Conservation (phyloP, 2,888 invertebrate species). For the Scotopteryx bipunctaria region DNA sequence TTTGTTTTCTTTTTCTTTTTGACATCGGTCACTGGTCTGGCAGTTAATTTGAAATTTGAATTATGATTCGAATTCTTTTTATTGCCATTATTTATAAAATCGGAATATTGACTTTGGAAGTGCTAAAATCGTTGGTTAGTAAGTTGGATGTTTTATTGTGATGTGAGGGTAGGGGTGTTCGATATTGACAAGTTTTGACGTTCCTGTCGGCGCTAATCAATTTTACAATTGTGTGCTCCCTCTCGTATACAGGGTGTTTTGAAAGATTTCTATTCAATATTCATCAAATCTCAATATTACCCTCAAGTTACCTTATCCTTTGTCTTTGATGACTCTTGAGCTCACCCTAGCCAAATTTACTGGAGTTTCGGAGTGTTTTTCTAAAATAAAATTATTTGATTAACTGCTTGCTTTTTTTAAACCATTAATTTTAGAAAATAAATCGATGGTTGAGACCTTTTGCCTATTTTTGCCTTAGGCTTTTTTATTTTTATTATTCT, state of each 20-base stretch:
- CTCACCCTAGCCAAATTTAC: too few relatives aligned
- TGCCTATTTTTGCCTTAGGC: too few relatives aligned
- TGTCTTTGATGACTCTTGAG: too few relatives aligned
- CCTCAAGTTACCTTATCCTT: background rate
- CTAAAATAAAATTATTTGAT: too few relatives aligned
- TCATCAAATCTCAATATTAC: slow-evolving; percentile 11
- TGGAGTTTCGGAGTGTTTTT: too few relatives aligned
- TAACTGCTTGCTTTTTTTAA: too few relatives aligned
- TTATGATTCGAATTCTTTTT: background rate
- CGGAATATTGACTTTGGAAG: slow-evolving; percentile 23
- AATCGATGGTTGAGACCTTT: too few relatives aligned
- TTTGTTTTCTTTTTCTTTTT: slow-evolving; percentile 29
- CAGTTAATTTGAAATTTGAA: slow-evolving; percentile 28
- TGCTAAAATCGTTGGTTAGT: slow-evolving; percentile 36
- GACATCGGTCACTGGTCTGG: slow-evolving; percentile 30
- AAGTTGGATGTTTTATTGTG: slow-evolving; percentile 20
- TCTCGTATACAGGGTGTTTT: slow-evolving; percentile 22
- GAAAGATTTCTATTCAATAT: slow-evolving; percentile 9
- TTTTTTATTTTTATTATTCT: too few relatives aligned
- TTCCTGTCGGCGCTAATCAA: slow-evolving; percentile 38
- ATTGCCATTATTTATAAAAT: slow-evolving; percentile 4
- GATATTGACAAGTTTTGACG: slow-evolving; percentile 39
- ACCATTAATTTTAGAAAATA: too few relatives aligned
- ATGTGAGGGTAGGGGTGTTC: slow-evolving; percentile 31
- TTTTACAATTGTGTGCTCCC: slow-evolving; percentile 34